A percentile compares a stretch with the other conserved stretches of the same genome.
Evolutionary conservation across 2,797 vertebrate species (phyloP).

Genomic region (Enoplosus armatus): DNA sequence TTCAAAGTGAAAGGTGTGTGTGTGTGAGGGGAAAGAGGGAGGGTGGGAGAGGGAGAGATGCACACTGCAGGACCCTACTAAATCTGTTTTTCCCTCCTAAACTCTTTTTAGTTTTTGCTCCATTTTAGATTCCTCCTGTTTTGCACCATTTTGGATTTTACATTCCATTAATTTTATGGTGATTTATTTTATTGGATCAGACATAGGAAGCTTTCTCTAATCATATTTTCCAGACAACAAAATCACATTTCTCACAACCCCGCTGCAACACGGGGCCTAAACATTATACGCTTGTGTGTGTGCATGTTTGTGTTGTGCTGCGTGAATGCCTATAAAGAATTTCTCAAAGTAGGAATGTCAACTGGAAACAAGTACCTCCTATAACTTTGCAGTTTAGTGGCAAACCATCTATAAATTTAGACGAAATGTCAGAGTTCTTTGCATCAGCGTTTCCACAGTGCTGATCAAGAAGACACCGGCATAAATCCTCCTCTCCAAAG

Average conservation of each 20-base stretch:
- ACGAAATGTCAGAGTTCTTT: conserved; percentile 58
- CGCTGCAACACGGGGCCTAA: conserved; percentile 1
- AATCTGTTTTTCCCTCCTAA: conserved; percentile 18
- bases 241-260: conserved; percentile 31
- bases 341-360: conserved; percentile 53
- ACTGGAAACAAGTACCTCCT: conserved; percentile 54
- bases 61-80: conserved; percentile 15
- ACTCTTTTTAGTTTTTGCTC: conserved; percentile 16
- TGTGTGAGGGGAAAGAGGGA: neutral
- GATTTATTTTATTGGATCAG: conserved; percentile 47
- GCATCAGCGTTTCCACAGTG: conserved; percentile 68
- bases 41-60: neutral
- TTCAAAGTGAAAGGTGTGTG: conserved; percentile 62
- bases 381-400: conserved; percentile 51
- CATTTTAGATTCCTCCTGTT: conserved; percentile 30
- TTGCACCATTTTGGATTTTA: conserved; percentile 38
- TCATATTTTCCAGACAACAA: conserved; percentile 48
- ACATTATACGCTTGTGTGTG: conserved; percentile 1
- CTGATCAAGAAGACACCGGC: conserved; percentile 55
- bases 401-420: conserved; percentile 59
- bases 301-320: conserved; percentile 38
- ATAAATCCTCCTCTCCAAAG: conserved; percentile 65
- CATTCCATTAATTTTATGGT: conserved; percentile 41
- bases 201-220: conserved; percentile 29
- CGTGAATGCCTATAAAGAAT: conserved; percentile 41